Conservation (phyloP, 2,113 vertebrate species). For the Rhynchopsitta pachyrhyncha region DNA sequence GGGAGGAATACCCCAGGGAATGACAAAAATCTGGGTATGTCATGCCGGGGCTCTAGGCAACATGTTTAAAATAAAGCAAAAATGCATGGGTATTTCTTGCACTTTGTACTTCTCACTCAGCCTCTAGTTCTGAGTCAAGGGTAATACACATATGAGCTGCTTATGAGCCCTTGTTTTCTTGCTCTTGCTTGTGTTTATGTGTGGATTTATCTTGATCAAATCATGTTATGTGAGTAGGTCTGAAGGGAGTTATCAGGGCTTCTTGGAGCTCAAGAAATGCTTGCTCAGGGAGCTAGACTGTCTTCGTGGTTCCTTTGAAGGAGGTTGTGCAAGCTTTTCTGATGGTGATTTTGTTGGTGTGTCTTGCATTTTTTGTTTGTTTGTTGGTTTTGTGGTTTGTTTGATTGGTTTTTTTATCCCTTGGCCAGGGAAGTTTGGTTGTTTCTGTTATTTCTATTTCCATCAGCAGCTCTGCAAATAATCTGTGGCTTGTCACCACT, state of each 20-base stretch:
- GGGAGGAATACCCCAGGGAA: not conserved
- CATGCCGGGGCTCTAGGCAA: not conserved
- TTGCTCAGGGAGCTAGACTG: not conserved
- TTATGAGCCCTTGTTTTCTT: not conserved
- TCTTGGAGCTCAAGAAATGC: not conserved
- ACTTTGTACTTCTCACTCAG: not conserved
- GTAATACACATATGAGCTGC: not conserved
- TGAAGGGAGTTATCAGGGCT: not conserved
- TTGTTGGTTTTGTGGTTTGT: too few relatives aligned
- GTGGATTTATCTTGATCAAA: not conserved
- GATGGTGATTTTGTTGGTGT: fast-evolving
- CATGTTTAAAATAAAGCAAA: not conserved
- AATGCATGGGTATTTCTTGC: not conserved
- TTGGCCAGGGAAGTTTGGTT: not conserved
- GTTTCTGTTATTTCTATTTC: not conserved
- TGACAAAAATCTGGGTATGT: not conserved
- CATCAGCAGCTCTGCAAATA: not conserved
- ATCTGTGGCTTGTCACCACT: not conserved
- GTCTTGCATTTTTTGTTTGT: not conserved
- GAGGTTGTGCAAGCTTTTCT: not conserved
- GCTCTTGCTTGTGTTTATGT: not conserved
- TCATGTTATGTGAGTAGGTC: not conserved
- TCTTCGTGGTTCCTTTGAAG: not conserved
- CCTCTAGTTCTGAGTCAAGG: not conserved
- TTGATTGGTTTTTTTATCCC: not conserved